These are phyloP conservation scores for Labeo rohita DNA, from an alignment of 2,113 vertebrate species.

Conservation along the genomic window DNA sequence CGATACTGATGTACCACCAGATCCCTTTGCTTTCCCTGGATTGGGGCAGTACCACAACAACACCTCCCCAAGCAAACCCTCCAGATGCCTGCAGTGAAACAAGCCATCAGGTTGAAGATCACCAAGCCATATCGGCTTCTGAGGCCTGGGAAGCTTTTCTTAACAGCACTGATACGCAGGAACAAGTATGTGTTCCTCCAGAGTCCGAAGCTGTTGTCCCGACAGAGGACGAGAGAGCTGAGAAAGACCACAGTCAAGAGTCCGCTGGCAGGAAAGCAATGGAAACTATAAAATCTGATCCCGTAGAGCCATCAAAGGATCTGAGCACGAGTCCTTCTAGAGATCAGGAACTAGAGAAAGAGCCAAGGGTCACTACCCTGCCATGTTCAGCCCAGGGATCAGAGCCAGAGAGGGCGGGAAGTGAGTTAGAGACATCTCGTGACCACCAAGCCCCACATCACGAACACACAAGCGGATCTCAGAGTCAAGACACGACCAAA, in stretches of 20 bases:
- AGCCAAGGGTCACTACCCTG: conserved; percentile 60
- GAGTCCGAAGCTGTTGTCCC: not conserved
- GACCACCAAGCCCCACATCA: conserved; percentile 51
- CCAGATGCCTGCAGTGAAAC: not conserved
- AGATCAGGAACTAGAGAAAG: conserved; percentile 53
- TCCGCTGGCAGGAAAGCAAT: not conserved
- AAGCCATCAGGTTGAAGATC: not conserved
- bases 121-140: conserved; percentile 42
- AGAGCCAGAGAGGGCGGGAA: conserved; percentile 46
- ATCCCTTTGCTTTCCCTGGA: conserved; percentile 70
- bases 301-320: not conserved
- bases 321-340: not conserved
- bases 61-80: not conserved
- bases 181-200: not conserved
- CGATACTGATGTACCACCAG: conserved; percentile 68
- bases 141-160: conserved; percentile 64
- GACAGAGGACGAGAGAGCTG: not conserved
- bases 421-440: conserved; percentile 52
- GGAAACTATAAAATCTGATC: conserved; percentile 10
- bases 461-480: conserved; percentile 18
- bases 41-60: conserved; percentile 61
- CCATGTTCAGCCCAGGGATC: conserved; percentile 60
- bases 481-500: conserved; percentile 49
- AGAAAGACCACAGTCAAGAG: not conserved
- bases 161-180: conserved; percentile 39